These are phyloP conservation scores for Talpa occidentalis DNA, from an alignment of 2,113 vertebrate species.

Conservation along the genomic window DNA sequence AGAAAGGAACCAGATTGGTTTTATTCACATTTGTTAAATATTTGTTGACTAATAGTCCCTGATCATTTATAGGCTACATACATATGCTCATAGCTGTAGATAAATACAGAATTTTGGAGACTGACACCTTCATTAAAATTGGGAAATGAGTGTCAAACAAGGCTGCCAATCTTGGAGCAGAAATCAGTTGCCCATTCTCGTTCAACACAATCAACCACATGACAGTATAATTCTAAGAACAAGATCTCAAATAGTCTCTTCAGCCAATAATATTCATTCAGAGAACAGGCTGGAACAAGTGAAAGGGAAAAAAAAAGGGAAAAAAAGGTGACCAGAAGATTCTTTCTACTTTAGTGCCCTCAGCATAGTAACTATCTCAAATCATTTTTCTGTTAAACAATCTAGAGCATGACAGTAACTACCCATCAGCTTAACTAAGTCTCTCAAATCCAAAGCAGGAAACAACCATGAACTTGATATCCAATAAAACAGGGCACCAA, in stretches of 20 bases:
- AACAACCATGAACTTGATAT: neutral
- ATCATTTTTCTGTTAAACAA: neutral
- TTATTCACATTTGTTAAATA: slow-evolving; percentile 13
- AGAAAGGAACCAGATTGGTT: neutral
- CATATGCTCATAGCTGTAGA: slow-evolving; percentile 60
- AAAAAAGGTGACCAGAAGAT: neutral
- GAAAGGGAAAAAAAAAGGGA: neutral
- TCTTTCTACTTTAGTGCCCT: neutral
- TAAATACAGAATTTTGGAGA: slow-evolving; percentile 30
- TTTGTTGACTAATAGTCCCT: slow-evolving; percentile 51
- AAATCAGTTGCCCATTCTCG: neutral
- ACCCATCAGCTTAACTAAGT: slow-evolving; percentile 64
- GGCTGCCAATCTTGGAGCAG: neutral
- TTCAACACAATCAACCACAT: slow-evolving; percentile 43
- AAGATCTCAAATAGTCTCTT: neutral
- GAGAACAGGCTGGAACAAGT: neutral
- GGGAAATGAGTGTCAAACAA: slow-evolving; percentile 51
- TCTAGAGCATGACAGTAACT: neutral
- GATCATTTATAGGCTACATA: slow-evolving; percentile 28
- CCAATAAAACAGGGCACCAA: neutral
- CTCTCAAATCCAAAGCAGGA: slow-evolving; percentile 53
- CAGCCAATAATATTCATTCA: neutral
- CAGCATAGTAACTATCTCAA: slow-evolving; percentile 26
- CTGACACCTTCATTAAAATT: neutral
- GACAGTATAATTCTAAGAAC: neutral